Conservation (phyloP, 2,888 invertebrate genomes). For the Hirtodrosophila trivittata region DNA sequence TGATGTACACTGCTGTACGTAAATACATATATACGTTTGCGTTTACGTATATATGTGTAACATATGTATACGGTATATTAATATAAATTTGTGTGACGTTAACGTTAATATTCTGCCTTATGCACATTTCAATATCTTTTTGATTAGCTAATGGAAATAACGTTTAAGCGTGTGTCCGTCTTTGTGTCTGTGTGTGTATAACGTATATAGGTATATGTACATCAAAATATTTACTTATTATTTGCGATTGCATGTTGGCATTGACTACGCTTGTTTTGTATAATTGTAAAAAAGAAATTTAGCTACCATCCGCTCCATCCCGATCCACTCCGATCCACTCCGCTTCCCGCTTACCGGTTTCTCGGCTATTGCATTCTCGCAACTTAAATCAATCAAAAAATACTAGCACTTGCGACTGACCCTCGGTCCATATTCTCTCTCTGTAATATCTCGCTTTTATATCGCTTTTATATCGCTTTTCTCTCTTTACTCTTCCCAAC, state of each 20-base stretch:
- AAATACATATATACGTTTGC: neutral
- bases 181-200: constrained; percentile 19
- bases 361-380: constrained; percentile 38
- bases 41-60: constrained; percentile 3
- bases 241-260: constrained; percentile 52
- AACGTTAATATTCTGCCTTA: constrained; percentile 30
- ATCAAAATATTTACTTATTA: constrained; percentile 63
- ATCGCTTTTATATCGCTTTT: constrained; percentile 38
- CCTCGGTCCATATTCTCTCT: constrained; percentile 28
- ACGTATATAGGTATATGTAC: constrained; percentile 62
- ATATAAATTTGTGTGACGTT: constrained; percentile 56
- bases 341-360: no score
- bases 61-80: constrained; percentile 9
- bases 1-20: constrained; percentile 9
- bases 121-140: constrained; percentile 33
- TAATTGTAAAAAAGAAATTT: constrained; percentile 75
- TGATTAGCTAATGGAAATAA: constrained; percentile 64
- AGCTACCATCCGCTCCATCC: constrained; percentile 61
- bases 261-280: constrained; percentile 47
- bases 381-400: constrained; percentile 69
- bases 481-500: constrained; percentile 5
- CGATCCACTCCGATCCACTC: no score
- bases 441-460: constrained; percentile 5
- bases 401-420: constrained; percentile 65
- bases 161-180: constrained; percentile 40